Evolutionary conservation across 2,888 invertebrate species (phyloP).

Genomic region (Drosophila colorata): DNA sequence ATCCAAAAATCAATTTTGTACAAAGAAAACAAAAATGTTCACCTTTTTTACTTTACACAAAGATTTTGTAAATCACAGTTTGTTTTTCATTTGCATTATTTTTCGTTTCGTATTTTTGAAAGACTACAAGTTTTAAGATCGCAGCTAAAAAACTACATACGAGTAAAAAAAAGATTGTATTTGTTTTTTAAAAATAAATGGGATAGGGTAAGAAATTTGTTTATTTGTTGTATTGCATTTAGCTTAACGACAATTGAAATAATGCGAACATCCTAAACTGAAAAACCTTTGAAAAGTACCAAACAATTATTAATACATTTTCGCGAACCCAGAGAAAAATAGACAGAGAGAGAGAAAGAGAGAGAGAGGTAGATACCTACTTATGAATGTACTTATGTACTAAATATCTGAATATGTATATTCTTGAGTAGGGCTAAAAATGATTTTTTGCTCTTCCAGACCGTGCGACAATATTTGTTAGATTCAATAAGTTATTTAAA

Average conservation of each 20-base stretch:
- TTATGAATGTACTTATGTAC: conserved; percentile 10
- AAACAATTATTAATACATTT: conserved; percentile 31
- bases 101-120: conserved; percentile 55
- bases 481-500: conserved; percentile 55
- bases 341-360: conserved; percentile 16
- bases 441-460: conserved; percentile 23
- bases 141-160: conserved; percentile 16
- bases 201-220: conserved; percentile 11
- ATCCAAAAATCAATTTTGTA: conserved; percentile 78
- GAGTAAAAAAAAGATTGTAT: conserved; percentile 13
- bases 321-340: conserved; percentile 17
- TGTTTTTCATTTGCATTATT: conserved; percentile 80
- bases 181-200: conserved; percentile 15
- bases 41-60: conserved; percentile 54
- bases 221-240: conserved; percentile 10
- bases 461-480: conserved; percentile 19
- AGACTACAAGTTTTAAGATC: conserved; percentile 26
- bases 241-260: conserved; percentile 17
- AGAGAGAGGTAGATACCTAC: conserved; percentile 5
- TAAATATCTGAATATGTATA: conserved; percentile 29
- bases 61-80: conserved; percentile 83
- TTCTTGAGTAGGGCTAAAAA: conserved; percentile 23
- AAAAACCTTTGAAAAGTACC: conserved; percentile 6
- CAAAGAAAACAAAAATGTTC: conserved; percentile 67
- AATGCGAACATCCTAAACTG: conserved; percentile 16